These are phyloP conservation scores for Petroica traversi DNA, from an alignment of 2,113 vertebrate species.

Conservation along the genomic window DNA sequence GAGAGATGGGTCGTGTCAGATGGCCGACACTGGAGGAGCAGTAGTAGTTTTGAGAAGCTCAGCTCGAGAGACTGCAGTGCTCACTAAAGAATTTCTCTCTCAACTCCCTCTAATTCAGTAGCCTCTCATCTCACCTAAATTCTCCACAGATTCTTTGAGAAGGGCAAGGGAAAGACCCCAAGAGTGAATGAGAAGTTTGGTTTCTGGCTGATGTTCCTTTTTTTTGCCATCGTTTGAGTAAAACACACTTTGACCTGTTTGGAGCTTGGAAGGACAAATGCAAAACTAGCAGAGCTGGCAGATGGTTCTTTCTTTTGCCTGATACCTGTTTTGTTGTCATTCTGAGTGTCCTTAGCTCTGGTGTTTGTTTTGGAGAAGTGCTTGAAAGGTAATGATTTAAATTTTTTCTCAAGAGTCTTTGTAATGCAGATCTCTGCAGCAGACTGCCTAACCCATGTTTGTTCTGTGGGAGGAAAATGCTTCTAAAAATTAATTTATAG, in stretches of 20 bases:
- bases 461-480: background rate
- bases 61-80: background rate
- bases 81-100: background rate
- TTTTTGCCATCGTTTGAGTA: background rate
- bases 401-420: background rate
- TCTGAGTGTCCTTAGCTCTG: background rate
- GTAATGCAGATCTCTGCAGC: background rate
- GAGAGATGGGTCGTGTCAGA: background rate
- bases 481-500: background rate
- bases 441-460: background rate
- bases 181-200: background rate
- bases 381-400: background rate
- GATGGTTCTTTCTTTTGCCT: background rate
- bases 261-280: background rate
- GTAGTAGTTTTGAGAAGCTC: background rate
- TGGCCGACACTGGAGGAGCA: background rate
- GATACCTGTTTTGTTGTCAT: background rate
- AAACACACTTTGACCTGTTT: background rate
- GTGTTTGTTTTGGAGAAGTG: background rate
- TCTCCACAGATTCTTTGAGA: background rate
- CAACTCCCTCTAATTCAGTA: background rate
- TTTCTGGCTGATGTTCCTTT: background rate
- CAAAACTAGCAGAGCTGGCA: background rate
- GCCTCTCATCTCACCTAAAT: background rate
- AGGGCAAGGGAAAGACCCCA: background rate